A percentile compares a stretch with the other conserved stretches of the same genome.
Conservation (phyloP, 1,140 invertebrate genomes). For the Leptoteleia sp. region DNA sequence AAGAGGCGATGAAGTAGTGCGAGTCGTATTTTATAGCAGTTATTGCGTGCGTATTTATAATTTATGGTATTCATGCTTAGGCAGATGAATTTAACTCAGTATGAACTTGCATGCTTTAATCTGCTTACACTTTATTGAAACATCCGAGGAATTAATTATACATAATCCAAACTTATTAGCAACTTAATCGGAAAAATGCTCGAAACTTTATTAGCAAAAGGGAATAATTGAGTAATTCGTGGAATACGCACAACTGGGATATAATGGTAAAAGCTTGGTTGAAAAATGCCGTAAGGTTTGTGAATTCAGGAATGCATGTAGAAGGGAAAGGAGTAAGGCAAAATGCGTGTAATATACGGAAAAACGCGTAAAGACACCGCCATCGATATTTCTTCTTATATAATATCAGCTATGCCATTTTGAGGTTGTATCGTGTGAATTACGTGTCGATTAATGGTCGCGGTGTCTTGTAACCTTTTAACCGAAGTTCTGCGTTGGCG, state of each 20-base stretch:
- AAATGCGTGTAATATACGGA: slow-evolving; percentile 36
- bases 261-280: too few relatives aligned
- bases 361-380: slow-evolving; percentile 50
- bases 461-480: slow-evolving; percentile 61
- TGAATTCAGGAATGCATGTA: background rate
- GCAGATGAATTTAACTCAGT: slow-evolving; percentile 20
- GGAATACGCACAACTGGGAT: too few relatives aligned
- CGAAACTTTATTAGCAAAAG: too few relatives aligned
- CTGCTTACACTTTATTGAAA: slow-evolving; percentile 48
- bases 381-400: slow-evolving; percentile 52
- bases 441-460: slow-evolving; percentile 53
- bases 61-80: slow-evolving; percentile 30
- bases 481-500: slow-evolving; percentile 56
- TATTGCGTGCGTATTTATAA: slow-evolving; percentile 51
- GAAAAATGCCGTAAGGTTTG: too few relatives aligned
- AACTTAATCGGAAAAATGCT: background rate
- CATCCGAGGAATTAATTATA: slow-evolving; percentile 14
- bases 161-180: slow-evolving; percentile 2
- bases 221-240: too few relatives aligned
- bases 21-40: slow-evolving; percentile 31
- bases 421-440: slow-evolving; percentile 56
- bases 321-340: slow-evolving; percentile 29
- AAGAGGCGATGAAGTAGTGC: slow-evolving; percentile 9
- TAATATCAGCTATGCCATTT: slow-evolving; percentile 62
- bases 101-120: slow-evolving; percentile 51